Base-by-base conservation (phyloP, 2,797 vertebrate genomes). In the Thunnus albacares region DNA sequence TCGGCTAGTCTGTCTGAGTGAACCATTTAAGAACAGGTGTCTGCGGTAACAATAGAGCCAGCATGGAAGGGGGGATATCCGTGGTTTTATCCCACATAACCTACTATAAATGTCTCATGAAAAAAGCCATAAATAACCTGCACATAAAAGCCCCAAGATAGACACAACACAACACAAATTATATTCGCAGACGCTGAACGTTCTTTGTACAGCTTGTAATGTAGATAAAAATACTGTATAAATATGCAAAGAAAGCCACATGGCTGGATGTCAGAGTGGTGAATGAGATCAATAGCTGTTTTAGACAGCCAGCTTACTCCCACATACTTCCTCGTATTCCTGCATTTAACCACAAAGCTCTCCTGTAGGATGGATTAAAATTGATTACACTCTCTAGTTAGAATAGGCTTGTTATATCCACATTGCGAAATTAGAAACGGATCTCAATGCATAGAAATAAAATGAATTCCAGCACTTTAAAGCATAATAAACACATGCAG, bases 1-100 rank as follows among this genome's bases (percentile, higher is more conserved):
- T 56, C 9, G 18, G 38, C n/a, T 58, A 33, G 17, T 58, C 49
- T 60, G 18, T 66, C 10, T 75, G 64, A 26, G 22, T 67, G 58
- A 84, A 57, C 41, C 10, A 33, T 60, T 26, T 68, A 30, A 28
- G 49, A 78, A 26, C 83, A 87, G 66, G 79, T 90, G 88, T 79
- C 59, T 81, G 67, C 2, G 65, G 52, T 74, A 74, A 87, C 62
- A 86, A 77, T 61, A 71, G 69, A 61, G 30, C 26, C 41, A 28
- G 51, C n/a, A n/a, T 43, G 49, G 68, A 52, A 6, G 65, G 8
- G 63, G 67, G 70, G 75, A 66, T 77, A 83, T 75, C 71, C n/a
- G 74, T 82, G 89, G 90, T 90, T 87, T 72, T 55, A 71, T 75
- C 68, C 66, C 67, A 85, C 87, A 84, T 77, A 68, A 75, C 13